Evolutionary conservation across 2,888 invertebrate species (phyloP), one percentile per base, ranked within the genome.

Genomic region (Prostheceraeus crozeri): DNA sequence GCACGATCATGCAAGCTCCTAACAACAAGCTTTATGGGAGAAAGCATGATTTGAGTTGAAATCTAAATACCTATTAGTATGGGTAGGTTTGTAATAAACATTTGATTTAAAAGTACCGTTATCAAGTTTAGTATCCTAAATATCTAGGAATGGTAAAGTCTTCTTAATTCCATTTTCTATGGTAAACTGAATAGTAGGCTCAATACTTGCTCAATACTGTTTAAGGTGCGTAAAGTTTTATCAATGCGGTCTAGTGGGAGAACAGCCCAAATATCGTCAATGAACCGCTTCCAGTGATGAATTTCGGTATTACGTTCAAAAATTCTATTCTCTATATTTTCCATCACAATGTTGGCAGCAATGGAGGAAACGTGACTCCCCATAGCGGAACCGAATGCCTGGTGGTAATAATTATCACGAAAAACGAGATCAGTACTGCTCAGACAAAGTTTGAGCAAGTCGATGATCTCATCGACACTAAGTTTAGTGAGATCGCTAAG

Each of bases 341-440:
- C 48, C 48, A 48, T 48, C 19, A 48, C 48, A 48, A 48, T 48
- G 48, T 21, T 48, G 25, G 48, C 48, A 23, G 27, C 48, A 25
- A 48, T 48, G 11, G 48, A 28, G 8, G 48, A 21, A 48, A 48
- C 48, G 11, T 23, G 48, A 10, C 25, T 6, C 23, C 23, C 48
- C 23, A 48, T 40, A 11, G 23, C 48, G 27, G 25, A 40, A 40
- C 40, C 40, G n/a, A 19, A 23, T 21, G 14, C 23, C 27, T 48
- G 48, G 11, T 48, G 14, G 48, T 48, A 48, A 48, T 25, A 48
- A 11, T 48, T 28, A 21, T 48, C 14, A 14, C 27, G 23, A 48
- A 48, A 48, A 6, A 11, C 14, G 23, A 48, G 27, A 23, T 48
- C 25, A 19, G 48, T 40, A 40, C 16, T 16, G 4, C 19, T 40